Evolutionary conservation across 1,140 invertebrate species (phyloP), one percentile per base, ranked within the genome.

Genomic region (Polyergus mexicanus): DNA sequence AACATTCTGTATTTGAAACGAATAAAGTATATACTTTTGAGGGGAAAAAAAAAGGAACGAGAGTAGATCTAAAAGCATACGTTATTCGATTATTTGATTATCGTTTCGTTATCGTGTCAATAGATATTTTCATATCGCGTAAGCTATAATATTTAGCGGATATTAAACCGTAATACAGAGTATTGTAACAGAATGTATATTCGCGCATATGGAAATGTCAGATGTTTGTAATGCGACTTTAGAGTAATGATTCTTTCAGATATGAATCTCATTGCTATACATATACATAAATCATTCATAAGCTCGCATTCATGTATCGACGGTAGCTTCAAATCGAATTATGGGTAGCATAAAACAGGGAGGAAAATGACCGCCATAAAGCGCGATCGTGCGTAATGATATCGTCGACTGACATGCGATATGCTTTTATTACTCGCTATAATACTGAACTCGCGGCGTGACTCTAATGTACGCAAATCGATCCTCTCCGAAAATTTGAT

Each of bases 331-430:
- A 60, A 83, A 83, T 74, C 78, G 78, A 83, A 83, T 83, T 83
- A 81, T 19, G 66, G 32, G 25, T 38, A 44, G 56, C 78, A n/a
- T n/a, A 72, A 83, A 83, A 83, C 68, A 83, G 78, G 54, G 25
- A 62, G 78, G 68, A 74, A 72, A 83, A 83, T 71, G 68, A 69
- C 25, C 7, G 25, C n/a, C 78, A 74, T 74, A 74, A 83, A 72
- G 78, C 54, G 78, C 19, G 78, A 83, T 83, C 78, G 28, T 72
- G 78, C 41, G 78, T 83, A 83, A 83, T 83, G 78, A 83, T 83
- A 83, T 60, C 54, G 78, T 69, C 54, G 78, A 28, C 28, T 47
- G 78, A 47, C 78, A 83, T 19, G 78, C 78, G 38, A 83, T 74
- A 51, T 51, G 16, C 78, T 74, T 83, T 83, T 74, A 60, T 74